Evolutionary conservation across 2,888 invertebrate species (phyloP).

Genomic region (Acanthosepion esculentum): DNA sequence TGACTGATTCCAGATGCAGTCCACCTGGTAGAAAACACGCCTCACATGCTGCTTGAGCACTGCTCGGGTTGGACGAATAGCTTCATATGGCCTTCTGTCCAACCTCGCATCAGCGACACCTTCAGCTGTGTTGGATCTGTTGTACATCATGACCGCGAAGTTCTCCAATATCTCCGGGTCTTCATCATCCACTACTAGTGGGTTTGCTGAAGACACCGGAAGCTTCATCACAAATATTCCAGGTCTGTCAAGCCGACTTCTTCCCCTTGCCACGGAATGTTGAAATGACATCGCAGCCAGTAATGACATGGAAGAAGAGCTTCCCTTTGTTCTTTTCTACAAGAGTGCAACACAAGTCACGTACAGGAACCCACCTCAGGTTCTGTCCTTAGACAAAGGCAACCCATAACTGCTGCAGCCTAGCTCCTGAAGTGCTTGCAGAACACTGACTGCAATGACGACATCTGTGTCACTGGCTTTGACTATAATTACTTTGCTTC

Average conservation of each 20-base stretch:
- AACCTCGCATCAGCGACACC: too few relatives aligned
- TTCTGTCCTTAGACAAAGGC: too few relatives aligned
- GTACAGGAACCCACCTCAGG: too few relatives aligned
- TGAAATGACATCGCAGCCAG: constrained; percentile 51
- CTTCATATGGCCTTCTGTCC: constrained; percentile 50
- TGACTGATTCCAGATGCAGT: constrained; percentile 52
- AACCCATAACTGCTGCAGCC: too few relatives aligned
- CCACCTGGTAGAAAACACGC: constrained; percentile 54
- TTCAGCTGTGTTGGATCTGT: constrained; percentile 53
- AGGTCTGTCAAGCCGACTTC: constrained; percentile 57
- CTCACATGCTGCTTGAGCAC: constrained; percentile 53
- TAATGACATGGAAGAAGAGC: too few relatives aligned
- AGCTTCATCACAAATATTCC: constrained; percentile 53
- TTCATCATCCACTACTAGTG: constrained; percentile 49
- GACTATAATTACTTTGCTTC: too few relatives aligned
- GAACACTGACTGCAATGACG: too few relatives aligned
- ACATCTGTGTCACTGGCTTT: too few relatives aligned
- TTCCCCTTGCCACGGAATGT: constrained; percentile 56
- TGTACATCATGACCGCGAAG: constrained; percentile 58
- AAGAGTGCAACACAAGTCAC: too few relatives aligned
- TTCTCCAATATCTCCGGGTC: constrained; percentile 53
- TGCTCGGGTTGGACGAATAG: constrained; percentile 51
- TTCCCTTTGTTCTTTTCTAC: too few relatives aligned
- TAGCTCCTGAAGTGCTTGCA: too few relatives aligned
- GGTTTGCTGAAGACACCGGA: constrained; percentile 52